Evolutionary conservation across 2,888 invertebrate genomes (phyloP), one percentile per base, ranked within the genome.

Genomic region (Nemotelus nigrinus): DNA sequence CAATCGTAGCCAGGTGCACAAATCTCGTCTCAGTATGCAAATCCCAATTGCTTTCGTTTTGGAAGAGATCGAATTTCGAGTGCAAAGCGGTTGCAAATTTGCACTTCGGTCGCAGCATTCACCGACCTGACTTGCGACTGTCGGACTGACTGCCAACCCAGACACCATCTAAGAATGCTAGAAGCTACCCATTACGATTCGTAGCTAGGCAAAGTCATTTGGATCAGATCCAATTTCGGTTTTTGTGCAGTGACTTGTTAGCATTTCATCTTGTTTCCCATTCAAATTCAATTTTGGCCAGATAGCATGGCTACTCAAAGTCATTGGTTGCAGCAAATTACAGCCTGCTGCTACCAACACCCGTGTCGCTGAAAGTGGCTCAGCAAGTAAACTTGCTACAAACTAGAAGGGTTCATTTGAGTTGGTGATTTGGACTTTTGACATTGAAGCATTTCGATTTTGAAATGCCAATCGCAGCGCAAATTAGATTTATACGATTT

Each of bases 341-440:
- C 55, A 4, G 44, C 5, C 2, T 45, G 65, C n/a, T 47, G 65
- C 65, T 65, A 47, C 65, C 47, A 6, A 65, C 7, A 41, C 25
- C 25, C 25, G 25, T 25, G 25, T 25, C 47, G 65, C 65, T 65
- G 39, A 10, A 25, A 57, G n/a, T 57, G 25, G 39, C 65, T 65
- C 47, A n/a, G 7, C 3, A 63, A 63, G 7, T 65, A 8, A 65
- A 25, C 45, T 47, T 47, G 48, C 39, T 53, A 5, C 6, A 48
- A 2, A 44, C 43, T 53, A 7, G 68, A 8, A 53, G 53, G 53
- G 39, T 43, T 71, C 55, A 71, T 71, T 71, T 71, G 71, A 45
- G 55, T 71, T 71, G 71, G 71, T 71, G 71, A 71, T 71, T 71
- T 57, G 71, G 71, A 43, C 71, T 71, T 71, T 71, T 71, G 71